phyloP scores from a whole-genome alignment of 2,797 vertebrate genomes.

The Sebastes variabilis region DNA sequence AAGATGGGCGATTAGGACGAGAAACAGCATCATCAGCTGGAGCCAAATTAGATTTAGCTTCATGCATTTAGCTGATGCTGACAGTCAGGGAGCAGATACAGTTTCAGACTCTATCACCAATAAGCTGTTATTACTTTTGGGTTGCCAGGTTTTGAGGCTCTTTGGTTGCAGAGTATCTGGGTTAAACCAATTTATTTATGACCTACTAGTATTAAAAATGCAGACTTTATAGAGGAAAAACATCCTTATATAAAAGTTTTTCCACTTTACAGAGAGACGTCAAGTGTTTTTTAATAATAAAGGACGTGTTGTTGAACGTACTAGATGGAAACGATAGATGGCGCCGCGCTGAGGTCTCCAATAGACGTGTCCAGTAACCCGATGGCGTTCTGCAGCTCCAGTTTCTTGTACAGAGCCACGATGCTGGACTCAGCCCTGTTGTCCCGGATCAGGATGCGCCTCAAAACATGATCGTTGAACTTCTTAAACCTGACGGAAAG shows the following conservation, averaged over 20 bases:
- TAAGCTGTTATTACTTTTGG: not conserved
- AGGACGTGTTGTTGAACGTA: slow-evolving; percentile 62
- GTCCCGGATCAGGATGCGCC: slow-evolving; percentile 91
- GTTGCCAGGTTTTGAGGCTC: not conserved
- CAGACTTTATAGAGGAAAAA: not conserved
- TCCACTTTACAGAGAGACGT: not conserved
- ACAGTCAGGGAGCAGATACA: not conserved
- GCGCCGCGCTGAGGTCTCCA: slow-evolving; percentile 88
- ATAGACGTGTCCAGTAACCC: slow-evolving; percentile 88
- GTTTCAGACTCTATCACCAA: not conserved
- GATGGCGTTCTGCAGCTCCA: slow-evolving; percentile 94
- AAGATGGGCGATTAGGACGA: not conserved
- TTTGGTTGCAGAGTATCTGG: too few species aligned
- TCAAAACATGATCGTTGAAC: slow-evolving; percentile 89
- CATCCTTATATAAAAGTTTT: not conserved
- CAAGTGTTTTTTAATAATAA: not conserved
- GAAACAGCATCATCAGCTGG: slow-evolving; percentile 24
- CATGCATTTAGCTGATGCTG: slow-evolving; percentile 19
- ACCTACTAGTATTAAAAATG: not conserved
- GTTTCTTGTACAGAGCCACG: slow-evolving; percentile 92
- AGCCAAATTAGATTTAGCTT: slow-evolving; percentile 36
- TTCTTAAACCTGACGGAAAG: slow-evolving; percentile 87
- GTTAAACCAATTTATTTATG: not conserved
- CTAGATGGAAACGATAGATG: slow-evolving; percentile 86
- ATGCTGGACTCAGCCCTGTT: slow-evolving; percentile 93